Conservation (phyloP, 2,797 vertebrate species). For the Distichodus sexfasciatus region DNA sequence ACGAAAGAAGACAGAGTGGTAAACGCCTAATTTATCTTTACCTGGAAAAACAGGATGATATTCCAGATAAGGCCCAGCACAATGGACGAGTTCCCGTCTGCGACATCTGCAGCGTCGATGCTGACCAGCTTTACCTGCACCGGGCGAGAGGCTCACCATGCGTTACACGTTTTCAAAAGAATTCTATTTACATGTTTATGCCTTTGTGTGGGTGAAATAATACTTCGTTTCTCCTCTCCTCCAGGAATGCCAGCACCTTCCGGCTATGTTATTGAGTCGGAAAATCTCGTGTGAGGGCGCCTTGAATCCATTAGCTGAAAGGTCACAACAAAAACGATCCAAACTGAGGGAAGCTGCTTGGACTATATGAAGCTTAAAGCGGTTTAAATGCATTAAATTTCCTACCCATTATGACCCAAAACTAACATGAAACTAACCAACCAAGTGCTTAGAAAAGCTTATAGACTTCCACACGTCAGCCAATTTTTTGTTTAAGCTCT, state of each 20-base stretch:
- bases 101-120: slow-evolving; percentile 91
- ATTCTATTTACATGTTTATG: neutral
- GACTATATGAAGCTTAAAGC: no score
- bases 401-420: no score
- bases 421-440: no score
- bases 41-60: slow-evolving; percentile 98
- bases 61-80: slow-evolving; percentile 98
- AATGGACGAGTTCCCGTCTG: slow-evolving; percentile 93
- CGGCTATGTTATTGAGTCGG: slow-evolving; percentile 94
- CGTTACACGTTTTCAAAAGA: neutral
- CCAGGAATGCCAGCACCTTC: slow-evolving; percentile 91
- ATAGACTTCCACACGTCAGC: no score
- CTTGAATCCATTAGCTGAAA: slow-evolving; percentile 88
- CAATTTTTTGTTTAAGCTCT: no score
- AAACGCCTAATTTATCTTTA: no score
- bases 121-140: slow-evolving; percentile 92
- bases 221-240: slow-evolving; percentile 93
- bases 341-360: no score
- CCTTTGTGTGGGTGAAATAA: neutral
- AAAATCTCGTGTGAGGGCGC: slow-evolving; percentile 94
- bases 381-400: no score
- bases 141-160: slow-evolving; percentile 37
- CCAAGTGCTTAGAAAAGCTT: no score
- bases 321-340: neutral
- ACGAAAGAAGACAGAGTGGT: no score